Evolutionary conservation across 1,140 invertebrate species (phyloP).

Genomic region (Cyphomyrmex costatus): DNA sequence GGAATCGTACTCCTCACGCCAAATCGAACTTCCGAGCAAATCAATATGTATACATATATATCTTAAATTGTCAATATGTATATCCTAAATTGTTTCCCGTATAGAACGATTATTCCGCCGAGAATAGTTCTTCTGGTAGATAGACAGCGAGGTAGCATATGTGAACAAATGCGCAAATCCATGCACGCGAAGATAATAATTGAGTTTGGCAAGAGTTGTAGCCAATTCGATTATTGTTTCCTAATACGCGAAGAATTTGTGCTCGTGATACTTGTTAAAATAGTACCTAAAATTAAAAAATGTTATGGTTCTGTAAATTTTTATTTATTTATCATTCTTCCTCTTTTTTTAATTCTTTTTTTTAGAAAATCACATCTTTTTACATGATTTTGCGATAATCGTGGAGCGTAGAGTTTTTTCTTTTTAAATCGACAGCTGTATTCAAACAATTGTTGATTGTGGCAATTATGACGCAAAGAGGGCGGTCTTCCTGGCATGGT

Average conservation of each 20-base stretch:
- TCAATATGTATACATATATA: no score
- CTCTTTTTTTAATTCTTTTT: neutral
- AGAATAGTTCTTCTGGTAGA: conserved; percentile 29
- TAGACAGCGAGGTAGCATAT: neutral
- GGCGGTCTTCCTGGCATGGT: conserved; percentile 1
- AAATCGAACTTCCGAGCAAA: neutral
- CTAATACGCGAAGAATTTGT: neutral
- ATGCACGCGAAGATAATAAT: conserved; percentile 36
- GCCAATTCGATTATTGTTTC: conserved; percentile 19
- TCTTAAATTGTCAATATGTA: no score
- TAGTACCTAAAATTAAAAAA: neutral
- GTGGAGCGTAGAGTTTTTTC: neutral
- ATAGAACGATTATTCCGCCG: conserved; percentile 41
- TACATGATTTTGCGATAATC: neutral
- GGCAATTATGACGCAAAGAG: conserved; percentile 9
- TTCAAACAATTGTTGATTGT: neutral
- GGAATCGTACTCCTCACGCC: neutral
- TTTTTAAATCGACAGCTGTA: conserved; percentile 10
- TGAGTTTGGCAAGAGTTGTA: neutral
- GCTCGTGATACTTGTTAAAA: neutral
- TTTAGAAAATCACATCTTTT: neutral
- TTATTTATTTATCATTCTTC: neutral
- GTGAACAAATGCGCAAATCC: conserved; percentile 24
- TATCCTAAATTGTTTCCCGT: conserved; percentile 43
- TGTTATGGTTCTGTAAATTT: neutral